phyloP scores from a whole-genome alignment of 2,113 vertebrate genomes.

The Potamarius usumacintae region DNA sequence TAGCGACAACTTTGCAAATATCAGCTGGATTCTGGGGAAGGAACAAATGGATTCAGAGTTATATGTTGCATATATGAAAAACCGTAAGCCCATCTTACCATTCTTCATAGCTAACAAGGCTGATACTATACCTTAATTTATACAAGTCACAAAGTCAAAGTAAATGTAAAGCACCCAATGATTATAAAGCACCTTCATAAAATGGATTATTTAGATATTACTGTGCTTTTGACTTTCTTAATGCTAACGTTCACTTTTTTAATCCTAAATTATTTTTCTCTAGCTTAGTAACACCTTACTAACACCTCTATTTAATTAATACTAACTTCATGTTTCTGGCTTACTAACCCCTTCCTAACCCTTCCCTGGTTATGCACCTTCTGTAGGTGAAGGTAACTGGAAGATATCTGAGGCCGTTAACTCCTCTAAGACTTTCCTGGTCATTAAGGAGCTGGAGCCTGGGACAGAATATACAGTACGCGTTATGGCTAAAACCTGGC shows the following conservation, averaged over 20 bases:
- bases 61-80: conserved; percentile 69
- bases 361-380: conserved; percentile 73
- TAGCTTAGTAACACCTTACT: background rate
- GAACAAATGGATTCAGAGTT: conserved; percentile 62
- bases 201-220: background rate
- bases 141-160: background rate
- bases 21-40: conserved; percentile 69
- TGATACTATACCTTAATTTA: background rate
- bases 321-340: conserved; percentile 18
- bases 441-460: conserved; percentile 81
- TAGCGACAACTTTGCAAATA: conserved; percentile 70
- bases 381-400: conserved; percentile 82
- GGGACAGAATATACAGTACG: conserved; percentile 83
- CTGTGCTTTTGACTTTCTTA: background rate
- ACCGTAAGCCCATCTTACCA: conserved; percentile 61
- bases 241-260: background rate
- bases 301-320: background rate
- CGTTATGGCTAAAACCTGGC: conserved; percentile 83
- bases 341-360: conserved; percentile 52
- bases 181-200: background rate
- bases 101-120: conserved; percentile 28
- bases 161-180: background rate
- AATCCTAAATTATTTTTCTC: conserved; percentile 9
- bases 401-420: conserved; percentile 82
- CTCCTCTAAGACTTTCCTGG: conserved; percentile 81